These are phyloP conservation scores for Polyploca ridens DNA, from an alignment of 2,888 invertebrate species.

Conservation along the genomic window DNA sequence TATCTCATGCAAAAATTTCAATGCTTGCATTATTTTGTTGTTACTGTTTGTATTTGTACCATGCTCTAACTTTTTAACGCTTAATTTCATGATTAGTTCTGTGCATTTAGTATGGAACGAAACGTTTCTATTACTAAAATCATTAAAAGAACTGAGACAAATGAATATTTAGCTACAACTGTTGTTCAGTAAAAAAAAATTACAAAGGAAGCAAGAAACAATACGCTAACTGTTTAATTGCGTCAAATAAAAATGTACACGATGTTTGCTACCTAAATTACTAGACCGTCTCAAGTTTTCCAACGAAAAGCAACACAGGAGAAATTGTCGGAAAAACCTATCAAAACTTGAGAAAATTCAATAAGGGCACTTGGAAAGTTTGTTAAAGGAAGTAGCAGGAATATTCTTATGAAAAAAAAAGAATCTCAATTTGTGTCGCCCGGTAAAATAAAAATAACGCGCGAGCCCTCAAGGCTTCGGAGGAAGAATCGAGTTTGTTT, in stretches of 20 bases:
- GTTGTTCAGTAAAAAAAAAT: background rate
- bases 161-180: background rate
- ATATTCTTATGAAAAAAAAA: slow-evolving; percentile 75
- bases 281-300: slow-evolving; percentile 63
- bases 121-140: background rate
- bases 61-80: background rate
- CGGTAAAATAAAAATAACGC: slow-evolving; percentile 69
- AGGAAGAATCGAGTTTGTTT: slow-evolving; percentile 59
- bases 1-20: background rate
- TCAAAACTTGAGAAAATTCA: slow-evolving; percentile 84
- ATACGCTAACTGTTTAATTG: slow-evolving; percentile 30
- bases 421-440: slow-evolving; percentile 75
- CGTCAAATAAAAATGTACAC: slow-evolving; percentile 31
- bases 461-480: slow-evolving; percentile 50
- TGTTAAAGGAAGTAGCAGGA: slow-evolving; percentile 78
- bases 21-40: background rate
- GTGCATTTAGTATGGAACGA: too few species aligned
- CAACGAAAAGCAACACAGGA: slow-evolving; percentile 67
- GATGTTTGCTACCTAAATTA: slow-evolving; percentile 69
- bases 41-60: background rate
- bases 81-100: background rate
- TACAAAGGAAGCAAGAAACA: background rate
- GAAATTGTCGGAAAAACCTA: slow-evolving; percentile 82
- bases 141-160: background rate
- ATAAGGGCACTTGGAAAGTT: slow-evolving; percentile 82